Base-by-base conservation (phyloP, 1,140 invertebrate species). In the Cephus cinctus region DNA sequence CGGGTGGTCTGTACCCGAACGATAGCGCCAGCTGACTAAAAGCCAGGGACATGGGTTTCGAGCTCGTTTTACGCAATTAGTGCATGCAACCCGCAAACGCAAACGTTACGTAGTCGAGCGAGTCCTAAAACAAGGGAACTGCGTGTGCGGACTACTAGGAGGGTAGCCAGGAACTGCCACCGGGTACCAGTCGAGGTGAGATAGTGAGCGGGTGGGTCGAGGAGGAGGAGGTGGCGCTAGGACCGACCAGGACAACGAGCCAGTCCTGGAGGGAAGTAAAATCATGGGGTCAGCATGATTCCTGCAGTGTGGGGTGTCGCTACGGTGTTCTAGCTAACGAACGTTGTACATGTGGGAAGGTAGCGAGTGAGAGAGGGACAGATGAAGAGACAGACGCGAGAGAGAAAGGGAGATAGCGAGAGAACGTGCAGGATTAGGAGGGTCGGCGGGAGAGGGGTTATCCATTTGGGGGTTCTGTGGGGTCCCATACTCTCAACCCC, bases 91-190 rank as follows among this genome's bases (percentile, higher is more conserved):
- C n/a, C n/a, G n/a, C n/a, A n/a, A n/a, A n/a, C n/a, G n/a, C n/a
- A n/a, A n/a, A n/a, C n/a, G n/a, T n/a, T n/a, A n/a, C n/a, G n/a
- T n/a, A n/a, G 52, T 43, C 36, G 18, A 43, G 19, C 25, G 57
- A 23, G 36, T 60, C 63, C 59, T 65, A 61, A 65, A 65, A 64
- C 59, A 65, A 64, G 54, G 48, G 49, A 52, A 58, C 46, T 46
- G 49, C 63, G 62, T 65, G 50, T 44, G 38, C 45, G 9, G 52
- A 64, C 50, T 60, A 38, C 47, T 16, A 23, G 20, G 25, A 30
- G 9, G 22, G 15, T 41, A 2, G 15, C 11, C 3, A 8, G 21
- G 8, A 3, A 40, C 14, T 14, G 4, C 2, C 11, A 2, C 11
- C 12, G 45, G 35, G 22, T 8, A 11, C 12, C 15, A 25, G 9